Base-by-base conservation (phyloP, 1,140 invertebrate genomes). In the Elysia chlorotica region DNA sequence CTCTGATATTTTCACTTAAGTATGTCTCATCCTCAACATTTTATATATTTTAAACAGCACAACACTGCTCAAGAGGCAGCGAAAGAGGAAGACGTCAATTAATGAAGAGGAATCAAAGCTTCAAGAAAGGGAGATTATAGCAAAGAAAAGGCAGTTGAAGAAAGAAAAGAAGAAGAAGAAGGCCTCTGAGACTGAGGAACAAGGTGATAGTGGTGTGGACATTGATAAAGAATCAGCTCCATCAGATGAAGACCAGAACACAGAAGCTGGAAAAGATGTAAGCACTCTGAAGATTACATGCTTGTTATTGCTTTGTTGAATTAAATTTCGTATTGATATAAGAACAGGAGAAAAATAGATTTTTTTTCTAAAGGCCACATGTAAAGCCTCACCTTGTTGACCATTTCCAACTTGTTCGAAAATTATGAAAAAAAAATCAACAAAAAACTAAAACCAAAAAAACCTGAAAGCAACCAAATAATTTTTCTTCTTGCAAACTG, bases 201-300 rank as follows among this genome's bases (percentile, higher is more conserved):
- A 65, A 38, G n/a, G 36, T 30, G 63, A 65, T 37, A 63, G 61
- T 63, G 61, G 61, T 4, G 61, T 63, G 33, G 61, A 63, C n/a
- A 23, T 65, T 19, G 5, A 17, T 48, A 41, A 41, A 65, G 37
- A 41, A 19, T 65, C 62, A 1, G 33, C 62, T 17, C 31, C 33
- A 6, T 37, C 37, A 0, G 63, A 65, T 17, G 38, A 41, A 37
- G 63, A 65, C 0, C 35, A 65, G 1, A 28, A 6, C 21, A 41
- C 41, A n/a, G n/a, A 62, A 62, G 5, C 1, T 33, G 2, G 5
- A 35, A 33, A 14, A 35, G 10, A 62, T 31, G 59, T 17, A 35
- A 35, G 59, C 37, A 28, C 2, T 59, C 2, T 59, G 28, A 28
- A 23, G 54, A 3, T 21, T 56, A 28, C 2, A 28, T 3, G 4